These are phyloP conservation scores for Eristalis arbustorum DNA, from an alignment of 2,888 invertebrate genomes.

Conservation along the genomic window DNA sequence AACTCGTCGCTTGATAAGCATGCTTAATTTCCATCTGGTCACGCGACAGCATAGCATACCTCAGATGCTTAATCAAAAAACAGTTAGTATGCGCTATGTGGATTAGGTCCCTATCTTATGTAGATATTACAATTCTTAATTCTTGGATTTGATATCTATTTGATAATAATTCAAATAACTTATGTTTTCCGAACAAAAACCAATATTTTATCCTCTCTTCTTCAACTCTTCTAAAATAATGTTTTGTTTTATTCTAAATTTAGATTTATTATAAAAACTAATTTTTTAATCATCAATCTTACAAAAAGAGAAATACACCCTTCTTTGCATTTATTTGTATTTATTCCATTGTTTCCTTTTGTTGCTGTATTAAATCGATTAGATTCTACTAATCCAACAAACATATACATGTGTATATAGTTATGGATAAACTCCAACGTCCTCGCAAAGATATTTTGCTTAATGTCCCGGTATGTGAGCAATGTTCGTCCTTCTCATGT, in stretches of 20 bases:
- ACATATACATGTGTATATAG: constrained; percentile 6
- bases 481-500: constrained; percentile 67
- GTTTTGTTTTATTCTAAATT: background rate
- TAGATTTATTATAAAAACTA: background rate
- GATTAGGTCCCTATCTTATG: too few relatives aligned
- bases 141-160: too few relatives aligned
- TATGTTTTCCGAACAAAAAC: too few relatives aligned
- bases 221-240: too few relatives aligned
- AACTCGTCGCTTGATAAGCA: constrained; percentile 39
- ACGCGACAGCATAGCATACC: background rate
- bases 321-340: background rate
- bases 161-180: too few relatives aligned
- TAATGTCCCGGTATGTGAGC: constrained; percentile 64
- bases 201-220: too few relatives aligned
- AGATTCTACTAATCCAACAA: constrained; percentile 39
- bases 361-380: constrained; percentile 62
- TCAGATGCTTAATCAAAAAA: background rate
- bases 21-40: background rate
- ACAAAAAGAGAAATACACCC: constrained; percentile 31
- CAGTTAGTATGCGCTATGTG: background rate
- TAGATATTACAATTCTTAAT: too few relatives aligned
- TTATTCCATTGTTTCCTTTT: constrained; percentile 25
- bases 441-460: constrained; percentile 57
- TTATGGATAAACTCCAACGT: constrained; percentile 36
- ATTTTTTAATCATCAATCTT: constrained; percentile 34